Evolutionary conservation across 2,113 vertebrate species (phyloP), one percentile per base, ranked within the genome.

Genomic region (Corythaeola cristata): DNA sequence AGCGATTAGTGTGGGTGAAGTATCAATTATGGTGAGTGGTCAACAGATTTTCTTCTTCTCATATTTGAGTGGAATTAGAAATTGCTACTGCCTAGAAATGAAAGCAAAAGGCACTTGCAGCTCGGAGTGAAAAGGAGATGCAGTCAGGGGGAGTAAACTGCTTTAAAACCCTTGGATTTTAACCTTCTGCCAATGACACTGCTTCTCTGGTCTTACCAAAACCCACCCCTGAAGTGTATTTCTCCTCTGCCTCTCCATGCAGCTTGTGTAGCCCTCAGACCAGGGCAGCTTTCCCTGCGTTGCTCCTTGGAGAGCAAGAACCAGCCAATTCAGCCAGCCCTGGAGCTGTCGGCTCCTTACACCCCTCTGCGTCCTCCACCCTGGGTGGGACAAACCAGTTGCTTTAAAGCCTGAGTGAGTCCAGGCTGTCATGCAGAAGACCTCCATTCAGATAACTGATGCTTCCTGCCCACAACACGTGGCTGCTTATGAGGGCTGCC

Each of bases 341-440:
- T 0, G 50, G 74, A 89, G n/a, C 33, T 58, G 37, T 6, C 1
- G 3, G 30, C 53, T 90, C 47, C 0, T 47, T 44, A 24, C 28
- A 63, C 21, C 33, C 12, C n/a, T 69, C 55, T 8, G 22, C 3
- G 2, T 67, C 56, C 60, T 72, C 63, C 75, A 39, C 18, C 26
- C 19, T 76, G 33, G 17, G 8, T 37, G 76, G 52, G 59, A 44
- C 13, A 3, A 76, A 39, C 22, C n/a, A 20, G 49, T 49, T 64
- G 33, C 24, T 89, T 45, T 45, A n/a, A 77, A 89, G 28, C 50
- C 59, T 44, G 47, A n/a, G 23, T 3, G 5, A 73, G 53, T 12
- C 30, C 60, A 59, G 45, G 11, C 60, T 60, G 35, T 39, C 2
- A 0, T 16, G 12, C 3, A 1, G 4, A 79, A 84, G 52, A 8